These are phyloP conservation scores for Malurus cyaneus DNA, from an alignment of 2,113 vertebrate genomes.

Conservation along the genomic window DNA sequence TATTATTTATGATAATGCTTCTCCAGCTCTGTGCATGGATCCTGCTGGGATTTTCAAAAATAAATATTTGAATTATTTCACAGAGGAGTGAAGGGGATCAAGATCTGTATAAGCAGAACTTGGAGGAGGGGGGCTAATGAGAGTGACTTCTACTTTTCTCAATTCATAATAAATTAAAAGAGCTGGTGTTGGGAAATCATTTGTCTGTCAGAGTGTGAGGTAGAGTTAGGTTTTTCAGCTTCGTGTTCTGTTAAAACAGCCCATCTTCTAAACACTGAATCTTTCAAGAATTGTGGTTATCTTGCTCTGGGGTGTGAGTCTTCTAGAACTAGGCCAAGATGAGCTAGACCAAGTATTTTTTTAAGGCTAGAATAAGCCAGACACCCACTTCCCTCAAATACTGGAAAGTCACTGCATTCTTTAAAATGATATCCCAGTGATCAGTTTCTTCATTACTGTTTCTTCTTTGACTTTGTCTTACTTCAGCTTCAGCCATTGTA, in stretches of 20 bases:
- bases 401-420: background rate
- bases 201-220: background rate
- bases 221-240: background rate
- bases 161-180: background rate
- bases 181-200: background rate
- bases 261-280: background rate
- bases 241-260: background rate
- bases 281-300: background rate
- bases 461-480: background rate
- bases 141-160: background rate
- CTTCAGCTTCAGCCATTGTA: background rate
- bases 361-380: background rate
- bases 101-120: background rate
- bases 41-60: background rate
- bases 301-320: background rate
- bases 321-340: background rate
- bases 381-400: background rate
- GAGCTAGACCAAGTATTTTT: background rate
- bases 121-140: background rate
- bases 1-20: background rate
- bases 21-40: background rate
- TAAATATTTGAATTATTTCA: background rate
- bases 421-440: background rate
- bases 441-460: background rate
- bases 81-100: background rate